Evolutionary conservation across 2,113 vertebrate species (phyloP).

Genomic region (Apaloderma vittatum): DNA sequence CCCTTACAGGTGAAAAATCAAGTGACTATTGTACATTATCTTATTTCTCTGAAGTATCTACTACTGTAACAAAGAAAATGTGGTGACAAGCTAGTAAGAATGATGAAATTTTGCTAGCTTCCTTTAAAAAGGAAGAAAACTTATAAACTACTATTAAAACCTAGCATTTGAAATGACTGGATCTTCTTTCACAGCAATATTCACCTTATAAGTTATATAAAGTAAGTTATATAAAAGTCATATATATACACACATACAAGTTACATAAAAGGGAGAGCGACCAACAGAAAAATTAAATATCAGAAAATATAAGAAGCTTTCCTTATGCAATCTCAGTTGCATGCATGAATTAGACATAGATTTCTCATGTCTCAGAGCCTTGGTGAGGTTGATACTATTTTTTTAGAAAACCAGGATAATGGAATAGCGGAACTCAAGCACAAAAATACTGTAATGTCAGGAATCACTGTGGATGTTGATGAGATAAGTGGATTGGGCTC

Average conservation of each 20-base stretch:
- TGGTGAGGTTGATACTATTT: not conserved
- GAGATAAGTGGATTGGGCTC: not conserved
- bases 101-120: not conserved
- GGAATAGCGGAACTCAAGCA: not conserved
- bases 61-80: not conserved
- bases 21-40: not conserved
- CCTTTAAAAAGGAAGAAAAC: not conserved
- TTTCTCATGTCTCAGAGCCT: not conserved
- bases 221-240: not conserved
- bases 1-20: not conserved
- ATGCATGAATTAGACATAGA: not conserved
- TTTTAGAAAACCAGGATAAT: not conserved
- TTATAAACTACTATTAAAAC: not conserved
- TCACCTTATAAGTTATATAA: not conserved
- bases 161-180: not conserved
- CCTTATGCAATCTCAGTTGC: not conserved
- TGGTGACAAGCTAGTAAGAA: not conserved
- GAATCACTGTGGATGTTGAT: not conserved
- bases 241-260: not conserved
- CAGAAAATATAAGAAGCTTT: not conserved
- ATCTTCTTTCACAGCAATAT: not conserved
- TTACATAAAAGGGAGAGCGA: not conserved
- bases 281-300: not conserved
- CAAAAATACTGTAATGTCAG: not conserved
- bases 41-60: not conserved